phyloP scores from a whole-genome alignment of 2,797 vertebrate species.

The Lerista edwardsae region DNA sequence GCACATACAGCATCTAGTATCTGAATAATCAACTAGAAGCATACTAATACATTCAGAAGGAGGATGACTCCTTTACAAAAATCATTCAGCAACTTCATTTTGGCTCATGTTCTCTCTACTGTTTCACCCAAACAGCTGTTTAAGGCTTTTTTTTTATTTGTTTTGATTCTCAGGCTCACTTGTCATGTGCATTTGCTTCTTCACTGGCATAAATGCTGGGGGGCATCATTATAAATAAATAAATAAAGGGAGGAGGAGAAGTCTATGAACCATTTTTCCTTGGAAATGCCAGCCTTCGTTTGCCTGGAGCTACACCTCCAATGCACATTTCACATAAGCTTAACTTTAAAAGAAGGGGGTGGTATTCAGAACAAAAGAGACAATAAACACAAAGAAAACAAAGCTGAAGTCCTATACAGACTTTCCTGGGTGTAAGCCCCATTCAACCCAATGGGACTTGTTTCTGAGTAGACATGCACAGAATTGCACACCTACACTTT shows the following conservation, averaged over 20 bases:
- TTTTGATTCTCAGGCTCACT: constrained; percentile 32
- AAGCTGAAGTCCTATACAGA: too few relatives aligned
- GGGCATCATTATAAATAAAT: neutral
- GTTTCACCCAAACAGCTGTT: constrained; percentile 28
- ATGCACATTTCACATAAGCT: constrained; percentile 30
- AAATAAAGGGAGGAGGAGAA: constrained; percentile 6
- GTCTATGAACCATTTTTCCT: constrained; percentile 34
- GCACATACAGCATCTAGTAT: constrained; percentile 29
- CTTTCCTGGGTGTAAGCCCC: too few relatives aligned
- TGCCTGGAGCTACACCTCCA: constrained; percentile 37
- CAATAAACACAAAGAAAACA: constrained; percentile 7
- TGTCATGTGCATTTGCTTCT: constrained; percentile 48
- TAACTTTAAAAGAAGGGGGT: neutral
- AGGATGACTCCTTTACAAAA: constrained; percentile 45
- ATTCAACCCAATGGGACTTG: too few relatives aligned
- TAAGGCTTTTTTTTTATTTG: constrained; percentile 38
- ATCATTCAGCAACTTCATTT: constrained; percentile 37
- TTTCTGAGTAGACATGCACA: neutral
- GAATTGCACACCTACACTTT: neutral
- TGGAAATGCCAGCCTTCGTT: constrained; percentile 51
- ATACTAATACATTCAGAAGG: constrained; percentile 15
- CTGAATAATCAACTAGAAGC: constrained; percentile 18
- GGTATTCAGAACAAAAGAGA: constrained; percentile 18
- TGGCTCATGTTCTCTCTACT: constrained; percentile 22
- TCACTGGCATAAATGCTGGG: constrained; percentile 41